Evolutionary conservation across 1,140 invertebrate species (phyloP).

Genomic region (Ceratoteleas bidentatus): DNA sequence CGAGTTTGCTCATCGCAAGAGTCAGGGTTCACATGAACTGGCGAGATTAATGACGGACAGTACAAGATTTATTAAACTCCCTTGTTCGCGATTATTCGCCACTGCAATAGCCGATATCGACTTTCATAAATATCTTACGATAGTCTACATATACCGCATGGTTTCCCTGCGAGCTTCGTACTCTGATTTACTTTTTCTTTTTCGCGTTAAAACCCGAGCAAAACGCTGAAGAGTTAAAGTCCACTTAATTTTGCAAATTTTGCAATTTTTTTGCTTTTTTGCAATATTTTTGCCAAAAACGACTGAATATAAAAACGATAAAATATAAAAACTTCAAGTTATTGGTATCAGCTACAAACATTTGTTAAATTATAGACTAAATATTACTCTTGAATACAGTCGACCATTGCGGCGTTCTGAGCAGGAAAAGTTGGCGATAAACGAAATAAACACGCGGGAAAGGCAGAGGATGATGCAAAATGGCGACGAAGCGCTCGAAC

Average conservation of each 20-base stretch:
- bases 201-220: not conserved
- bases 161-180: not conserved
- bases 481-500: conserved; percentile 67
- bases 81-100: conserved; percentile 42
- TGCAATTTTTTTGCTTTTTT: too few species aligned
- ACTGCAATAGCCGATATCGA: conserved; percentile 27
- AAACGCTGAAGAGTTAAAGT: too few species aligned
- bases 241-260: too few species aligned
- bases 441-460: conserved; percentile 54
- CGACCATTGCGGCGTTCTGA: not conserved
- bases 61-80: conserved; percentile 44
- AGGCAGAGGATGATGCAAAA: conserved; percentile 73
- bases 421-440: conserved; percentile 40
- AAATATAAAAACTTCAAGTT: too few species aligned
- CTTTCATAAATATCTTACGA: conserved; percentile 48
- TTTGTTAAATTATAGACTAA: too few species aligned
- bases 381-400: too few species aligned
- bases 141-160: not conserved
- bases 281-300: too few species aligned
- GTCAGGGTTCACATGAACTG: conserved; percentile 73
- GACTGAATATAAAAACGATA: too few species aligned
- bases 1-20: conserved; percentile 66
- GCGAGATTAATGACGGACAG: conserved; percentile 68
- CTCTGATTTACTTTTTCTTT: not conserved
- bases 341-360: too few species aligned